Evolutionary conservation across 2,113 vertebrate genomes (phyloP).

Genomic region (Neogobius melanostomus): DNA sequence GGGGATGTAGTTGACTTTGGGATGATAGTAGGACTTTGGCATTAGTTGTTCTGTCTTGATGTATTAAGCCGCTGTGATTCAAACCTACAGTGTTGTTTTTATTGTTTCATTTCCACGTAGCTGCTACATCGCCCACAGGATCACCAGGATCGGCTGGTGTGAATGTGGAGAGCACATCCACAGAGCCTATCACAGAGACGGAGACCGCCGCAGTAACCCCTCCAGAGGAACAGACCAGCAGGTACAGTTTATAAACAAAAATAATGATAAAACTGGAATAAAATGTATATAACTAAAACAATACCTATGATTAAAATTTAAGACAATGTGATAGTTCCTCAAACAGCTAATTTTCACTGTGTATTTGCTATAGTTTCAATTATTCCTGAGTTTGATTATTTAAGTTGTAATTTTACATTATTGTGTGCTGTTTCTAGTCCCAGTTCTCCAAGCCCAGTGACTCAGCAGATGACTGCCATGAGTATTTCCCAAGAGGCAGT

Average conservation of each 20-base stretch:
- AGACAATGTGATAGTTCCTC: no score
- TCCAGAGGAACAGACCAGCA: conserved; percentile 77
- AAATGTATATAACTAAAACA: not conserved
- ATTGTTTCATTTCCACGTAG: conserved; percentile 39
- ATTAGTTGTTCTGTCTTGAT: conserved; percentile 24
- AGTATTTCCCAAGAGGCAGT: conserved; percentile 86
- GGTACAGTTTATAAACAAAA: conserved; percentile 58
- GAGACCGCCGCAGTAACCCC: conserved; percentile 59
- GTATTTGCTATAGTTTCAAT: no score
- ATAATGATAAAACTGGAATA: fast-evolving
- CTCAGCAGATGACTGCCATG: conserved; percentile 91
- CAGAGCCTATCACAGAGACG: conserved; percentile 69
- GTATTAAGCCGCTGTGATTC: conserved; percentile 12
- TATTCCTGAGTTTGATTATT: not conserved
- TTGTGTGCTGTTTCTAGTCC: conserved; percentile 35
- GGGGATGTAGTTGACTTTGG: not conserved
- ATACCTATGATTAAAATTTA: no score
- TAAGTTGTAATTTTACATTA: not conserved
- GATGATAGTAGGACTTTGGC: conserved; percentile 33
- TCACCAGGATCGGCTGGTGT: conserved; percentile 69
- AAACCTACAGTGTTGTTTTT: conserved; percentile 15
- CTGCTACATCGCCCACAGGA: conserved; percentile 70
- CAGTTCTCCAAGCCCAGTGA: conserved; percentile 84
- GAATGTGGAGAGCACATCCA: conserved; percentile 65
- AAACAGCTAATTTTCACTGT: no score